These are phyloP conservation scores for Etheostoma spectabile DNA, from an alignment of 2,113 vertebrate species.

Conservation along the genomic window DNA sequence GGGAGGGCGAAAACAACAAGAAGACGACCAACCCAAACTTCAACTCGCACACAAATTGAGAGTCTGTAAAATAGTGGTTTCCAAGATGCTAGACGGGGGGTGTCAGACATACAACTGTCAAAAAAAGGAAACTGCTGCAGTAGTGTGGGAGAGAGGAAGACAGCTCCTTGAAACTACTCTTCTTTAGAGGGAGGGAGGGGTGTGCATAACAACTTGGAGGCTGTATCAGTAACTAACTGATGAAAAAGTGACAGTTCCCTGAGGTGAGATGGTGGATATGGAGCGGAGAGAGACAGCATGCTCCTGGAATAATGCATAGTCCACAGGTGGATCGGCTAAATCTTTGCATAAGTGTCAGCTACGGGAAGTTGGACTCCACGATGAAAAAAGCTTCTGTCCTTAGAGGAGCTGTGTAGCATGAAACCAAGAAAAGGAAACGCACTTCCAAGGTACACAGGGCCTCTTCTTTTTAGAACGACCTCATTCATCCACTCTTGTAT, in stretches of 20 bases:
- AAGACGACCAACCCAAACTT: conserved; percentile 39
- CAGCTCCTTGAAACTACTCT: conserved; percentile 67
- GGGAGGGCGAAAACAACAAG: not conserved
- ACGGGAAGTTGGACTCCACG: conserved; percentile 38
- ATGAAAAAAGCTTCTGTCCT: conserved; percentile 23
- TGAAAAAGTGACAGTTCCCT: conserved; percentile 77
- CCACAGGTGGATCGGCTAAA: conserved; percentile 50
- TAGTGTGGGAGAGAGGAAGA: conserved; percentile 66
- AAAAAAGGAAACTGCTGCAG: conserved; percentile 67
- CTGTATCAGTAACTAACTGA: conserved; percentile 69
- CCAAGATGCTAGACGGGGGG: conserved; percentile 60
- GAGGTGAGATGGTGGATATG: conserved; percentile 68
- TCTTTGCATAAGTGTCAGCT: conserved; percentile 61
- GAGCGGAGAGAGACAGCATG: conserved; percentile 60
- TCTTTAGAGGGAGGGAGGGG: conserved; percentile 49
- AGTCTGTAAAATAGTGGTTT: conserved; percentile 66
- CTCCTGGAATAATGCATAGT: conserved; percentile 66
- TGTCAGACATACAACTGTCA: conserved; percentile 78
- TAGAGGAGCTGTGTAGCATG: conserved; percentile 28
- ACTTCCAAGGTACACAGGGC: conserved; percentile 18
- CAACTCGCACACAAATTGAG: conserved; percentile 50
- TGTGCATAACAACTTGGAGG: conserved; percentile 45
- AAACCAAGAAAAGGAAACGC: conserved; percentile 28
- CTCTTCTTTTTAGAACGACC: conserved; percentile 52
- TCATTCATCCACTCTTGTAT: conserved; percentile 41